These are phyloP conservation scores for Eristalis arbustorum DNA, from an alignment of 2,888 invertebrate species.

Conservation along the genomic window DNA sequence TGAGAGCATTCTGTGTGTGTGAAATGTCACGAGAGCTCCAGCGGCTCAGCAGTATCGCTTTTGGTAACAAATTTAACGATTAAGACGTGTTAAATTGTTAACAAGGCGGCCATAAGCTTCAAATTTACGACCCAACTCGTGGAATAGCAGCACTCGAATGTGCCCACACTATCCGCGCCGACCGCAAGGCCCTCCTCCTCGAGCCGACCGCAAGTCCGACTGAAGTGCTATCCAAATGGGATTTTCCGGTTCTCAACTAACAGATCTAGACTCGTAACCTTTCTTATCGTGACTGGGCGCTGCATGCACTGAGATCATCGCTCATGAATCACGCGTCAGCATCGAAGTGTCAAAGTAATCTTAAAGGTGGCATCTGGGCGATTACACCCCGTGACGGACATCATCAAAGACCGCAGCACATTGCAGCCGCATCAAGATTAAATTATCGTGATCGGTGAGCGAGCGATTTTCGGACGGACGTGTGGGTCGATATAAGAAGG, in stretches of 20 bases:
- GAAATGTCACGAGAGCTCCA: constrained; percentile 51
- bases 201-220: background rate
- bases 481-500: constrained; percentile 42
- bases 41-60: constrained; percentile 51
- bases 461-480: background rate
- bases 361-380: constrained; percentile 62
- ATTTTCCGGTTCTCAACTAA: constrained; percentile 9
- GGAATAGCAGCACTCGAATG: constrained; percentile 43
- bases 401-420: constrained; percentile 41
- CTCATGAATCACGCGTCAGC: constrained; percentile 57
- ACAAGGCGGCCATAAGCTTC: constrained; percentile 80
- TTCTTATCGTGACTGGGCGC: constrained; percentile 36
- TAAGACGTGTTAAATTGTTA: constrained; percentile 81
- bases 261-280: background rate
- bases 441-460: constrained; percentile 12
- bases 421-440: constrained; percentile 37
- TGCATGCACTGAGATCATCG: constrained; percentile 32
- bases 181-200: constrained; percentile 9
- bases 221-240: constrained; percentile 17
- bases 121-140: constrained; percentile 76
- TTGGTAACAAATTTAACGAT: constrained; percentile 79
- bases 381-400: constrained; percentile 39
- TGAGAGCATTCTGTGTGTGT: constrained; percentile 61
- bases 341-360: constrained; percentile 45
- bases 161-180: constrained; percentile 28